Conservation (phyloP, 2,113 vertebrate species). For the Neodon shergylaensis region DNA sequence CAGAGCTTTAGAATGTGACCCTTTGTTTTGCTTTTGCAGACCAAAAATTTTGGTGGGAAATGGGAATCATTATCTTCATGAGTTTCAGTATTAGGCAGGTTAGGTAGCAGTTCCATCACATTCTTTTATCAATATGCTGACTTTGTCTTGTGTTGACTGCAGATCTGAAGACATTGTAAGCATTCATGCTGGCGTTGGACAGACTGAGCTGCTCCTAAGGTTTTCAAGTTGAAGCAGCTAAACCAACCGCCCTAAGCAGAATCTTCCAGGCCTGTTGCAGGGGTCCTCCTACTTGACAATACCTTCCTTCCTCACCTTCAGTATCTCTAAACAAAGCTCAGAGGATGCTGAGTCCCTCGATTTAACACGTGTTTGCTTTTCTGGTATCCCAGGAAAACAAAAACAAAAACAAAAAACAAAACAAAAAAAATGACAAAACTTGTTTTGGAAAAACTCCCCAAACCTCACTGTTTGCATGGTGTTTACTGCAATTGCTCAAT, state of each 20-base stretch:
- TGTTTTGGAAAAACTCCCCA: background rate
- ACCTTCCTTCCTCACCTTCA: background rate
- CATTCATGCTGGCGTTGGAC: background rate
- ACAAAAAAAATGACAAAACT: background rate
- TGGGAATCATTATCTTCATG: background rate
- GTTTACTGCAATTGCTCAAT: conserved; percentile 56
- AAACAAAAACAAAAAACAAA: too few relatives aligned
- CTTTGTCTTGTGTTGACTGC: accelerated
- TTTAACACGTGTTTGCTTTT: background rate
- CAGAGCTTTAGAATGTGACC: background rate
- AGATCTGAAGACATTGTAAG: background rate
- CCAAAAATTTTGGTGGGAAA: background rate
- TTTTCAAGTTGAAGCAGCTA: background rate
- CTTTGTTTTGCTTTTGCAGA: background rate
- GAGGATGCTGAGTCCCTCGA: background rate
- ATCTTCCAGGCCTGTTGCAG: background rate
- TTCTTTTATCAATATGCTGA: background rate
- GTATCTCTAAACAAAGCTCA: background rate
- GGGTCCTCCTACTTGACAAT: background rate
- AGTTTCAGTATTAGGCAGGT: background rate
- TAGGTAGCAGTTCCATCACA: background rate
- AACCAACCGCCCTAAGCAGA: background rate
- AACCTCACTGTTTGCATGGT: conserved; percentile 21
- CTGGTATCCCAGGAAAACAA: conserved; percentile 29
- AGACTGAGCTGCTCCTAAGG: background rate